Conservation (phyloP, 2,113 vertebrate species). For the Malurus elegans region DNA sequence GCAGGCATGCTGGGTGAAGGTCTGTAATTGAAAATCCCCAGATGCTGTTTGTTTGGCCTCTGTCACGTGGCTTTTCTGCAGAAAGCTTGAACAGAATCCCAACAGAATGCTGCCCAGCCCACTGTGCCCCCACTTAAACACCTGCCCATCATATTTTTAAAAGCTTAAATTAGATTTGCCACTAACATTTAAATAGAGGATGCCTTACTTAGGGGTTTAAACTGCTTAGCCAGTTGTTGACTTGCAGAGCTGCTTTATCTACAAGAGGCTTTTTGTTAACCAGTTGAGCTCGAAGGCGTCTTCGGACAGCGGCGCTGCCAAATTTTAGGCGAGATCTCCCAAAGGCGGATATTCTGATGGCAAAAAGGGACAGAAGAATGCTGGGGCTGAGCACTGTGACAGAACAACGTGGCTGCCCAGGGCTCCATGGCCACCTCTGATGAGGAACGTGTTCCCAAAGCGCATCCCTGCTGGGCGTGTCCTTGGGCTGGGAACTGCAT, state of each 20-base stretch:
- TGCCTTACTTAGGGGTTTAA: constrained; percentile 74
- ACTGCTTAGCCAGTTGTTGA: constrained; percentile 79
- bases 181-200: constrained; percentile 76
- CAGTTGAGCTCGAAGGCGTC: constrained; percentile 59
- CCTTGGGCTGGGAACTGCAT: background rate
- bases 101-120: constrained; percentile 76
- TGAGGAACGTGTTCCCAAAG: background rate
- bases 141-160: constrained; percentile 83
- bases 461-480: rapidly evolving
- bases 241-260: constrained; percentile 73
- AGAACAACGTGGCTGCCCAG: rapidly evolving
- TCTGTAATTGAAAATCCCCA: constrained; percentile 86
- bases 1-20: constrained; percentile 83
- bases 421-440: background rate
- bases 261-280: constrained; percentile 71
- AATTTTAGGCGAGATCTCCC: background rate
- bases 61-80: constrained; percentile 82
- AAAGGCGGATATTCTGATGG: background rate
- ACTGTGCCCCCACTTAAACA: constrained; percentile 71
- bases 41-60: constrained; percentile 88
- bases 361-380: rapidly evolving
- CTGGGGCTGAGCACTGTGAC: rapidly evolving
- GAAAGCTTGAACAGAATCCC: constrained; percentile 49
- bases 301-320: background rate
- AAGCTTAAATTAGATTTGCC: constrained; percentile 80